Evolutionary conservation across 1,140 invertebrate genomes (phyloP).

Genomic region (Acromyrmex echinatior): DNA sequence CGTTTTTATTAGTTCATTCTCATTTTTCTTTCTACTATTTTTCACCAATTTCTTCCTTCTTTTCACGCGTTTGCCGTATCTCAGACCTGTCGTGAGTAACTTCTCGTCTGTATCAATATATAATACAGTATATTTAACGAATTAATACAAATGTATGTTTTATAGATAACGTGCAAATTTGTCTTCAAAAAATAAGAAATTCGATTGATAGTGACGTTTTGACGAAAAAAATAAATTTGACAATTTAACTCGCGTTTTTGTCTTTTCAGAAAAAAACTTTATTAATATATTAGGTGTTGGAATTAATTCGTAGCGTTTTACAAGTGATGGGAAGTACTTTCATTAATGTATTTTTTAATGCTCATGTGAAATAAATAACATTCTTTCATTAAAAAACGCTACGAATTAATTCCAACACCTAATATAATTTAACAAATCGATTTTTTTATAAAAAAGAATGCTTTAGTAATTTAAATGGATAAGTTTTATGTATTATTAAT

Average conservation of each 20-base stretch:
- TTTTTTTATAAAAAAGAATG: neutral
- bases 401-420: no score
- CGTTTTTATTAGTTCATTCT: constrained; percentile 66
- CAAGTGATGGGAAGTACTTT: no score
- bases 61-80: constrained; percentile 32
- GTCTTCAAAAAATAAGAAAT: neutral
- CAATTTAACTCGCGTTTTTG: neutral
- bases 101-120: constrained; percentile 22
- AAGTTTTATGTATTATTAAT: neutral
- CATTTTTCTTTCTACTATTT: constrained; percentile 53
- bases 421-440: neutral
- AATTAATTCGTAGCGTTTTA: no score
- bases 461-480: neutral
- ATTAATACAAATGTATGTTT: neutral
- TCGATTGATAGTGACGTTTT: neutral
- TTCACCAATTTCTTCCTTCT: neutral
- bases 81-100: constrained; percentile 33
- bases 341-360: no score
- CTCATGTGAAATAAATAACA: no score
- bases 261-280: neutral
- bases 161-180: neutral
- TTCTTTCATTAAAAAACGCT: no score
- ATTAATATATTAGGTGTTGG: no score
- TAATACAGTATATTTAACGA: neutral
- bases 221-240: neutral